Evolutionary conservation across 2,888 invertebrate genomes (phyloP), one percentile per base, ranked within the genome.

Genomic region (Drosophila mayaguana): DNA sequence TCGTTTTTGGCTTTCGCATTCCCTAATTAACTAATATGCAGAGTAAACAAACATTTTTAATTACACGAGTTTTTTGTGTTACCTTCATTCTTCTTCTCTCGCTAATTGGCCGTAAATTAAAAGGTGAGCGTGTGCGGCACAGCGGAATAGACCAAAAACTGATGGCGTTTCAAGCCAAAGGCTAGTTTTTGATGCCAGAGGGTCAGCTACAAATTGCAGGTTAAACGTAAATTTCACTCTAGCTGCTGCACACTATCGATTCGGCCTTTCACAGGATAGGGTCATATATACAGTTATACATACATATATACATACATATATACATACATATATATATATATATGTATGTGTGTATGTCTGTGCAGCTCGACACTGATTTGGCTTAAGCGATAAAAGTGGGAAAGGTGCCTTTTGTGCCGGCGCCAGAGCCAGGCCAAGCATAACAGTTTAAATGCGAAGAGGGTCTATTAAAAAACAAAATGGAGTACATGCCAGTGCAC

Each of bases 401-500:
- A 67, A 72, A 81, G 86, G 68, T 38, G 28, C 73, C 87, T 79
- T 88, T 86, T 81, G 83, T 79, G 89, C 64, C 64, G 43, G 57
- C 6, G 14, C 22, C 43, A 14, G 43, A 22, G 67, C 60, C 79
- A 81, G 77, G 84, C 87, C 90, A 83, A 83, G 83, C 89, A 90
- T 88, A 90, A 83, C 88, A 85, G 83, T 90, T 88, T 90, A 88
- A 90, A 86, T 83, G 79, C 81, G 79, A 86, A 71, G 61, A 63
- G 78, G 78, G 79, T 88, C 83, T 88, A 86, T 86, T 90, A 88
- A 83, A 88, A 86, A 80, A 83, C 78, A 75, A 83, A 86, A 90
- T 89, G 86, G 83, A 88, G 80, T 90, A 86, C 74, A 81, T 80
- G 62, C 80, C 64, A 50, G 36, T 50, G 72, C 74, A 72, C 60